A percentile compares a stretch with the other conserved stretches of the same genome.
These are phyloP conservation scores for Rhynchonycteris naso DNA, from an alignment of 2,797 vertebrate species.

Conservation along the genomic window DNA sequence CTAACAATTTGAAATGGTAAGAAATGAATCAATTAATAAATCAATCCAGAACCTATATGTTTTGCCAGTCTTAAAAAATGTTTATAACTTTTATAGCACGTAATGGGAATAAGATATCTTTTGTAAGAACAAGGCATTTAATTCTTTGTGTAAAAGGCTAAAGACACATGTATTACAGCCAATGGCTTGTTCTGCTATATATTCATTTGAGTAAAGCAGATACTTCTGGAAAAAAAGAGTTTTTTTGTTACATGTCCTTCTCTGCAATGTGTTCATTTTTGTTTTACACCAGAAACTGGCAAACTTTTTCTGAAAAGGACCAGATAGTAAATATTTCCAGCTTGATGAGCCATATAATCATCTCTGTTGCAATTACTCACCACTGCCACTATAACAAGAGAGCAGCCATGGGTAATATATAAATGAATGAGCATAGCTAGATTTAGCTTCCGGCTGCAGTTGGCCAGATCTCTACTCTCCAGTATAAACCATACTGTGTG, in stretches of 20 bases:
- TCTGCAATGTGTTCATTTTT: slow-evolving; percentile 22
- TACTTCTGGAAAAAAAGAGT: too few species aligned
- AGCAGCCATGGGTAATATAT: not conserved
- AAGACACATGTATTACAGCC: not conserved
- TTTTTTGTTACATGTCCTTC: not conserved
- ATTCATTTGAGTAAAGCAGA: not conserved
- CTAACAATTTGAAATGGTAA: not conserved
- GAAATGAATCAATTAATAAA: not conserved
- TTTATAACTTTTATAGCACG: not conserved
- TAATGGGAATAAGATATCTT: not conserved
- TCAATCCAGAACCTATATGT: not conserved
- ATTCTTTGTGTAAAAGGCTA: slow-evolving; percentile 17
- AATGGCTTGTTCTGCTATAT: not conserved
- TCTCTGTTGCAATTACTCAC: not conserved
- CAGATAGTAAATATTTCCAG: slow-evolving; percentile 25
- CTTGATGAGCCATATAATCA: not conserved
- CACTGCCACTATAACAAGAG: not conserved
- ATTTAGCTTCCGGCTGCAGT: not conserved
- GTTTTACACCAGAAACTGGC: not conserved
- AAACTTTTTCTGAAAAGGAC: not conserved
- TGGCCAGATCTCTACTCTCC: not conserved
- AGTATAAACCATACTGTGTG: not conserved
- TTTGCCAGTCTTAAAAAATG: slow-evolving; percentile 44
- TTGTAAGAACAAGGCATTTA: slow-evolving; percentile 8
- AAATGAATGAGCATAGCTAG: not conserved